Evolutionary conservation across 2,113 vertebrate genomes (phyloP).

Genomic region (Casuarius casuarius): DNA sequence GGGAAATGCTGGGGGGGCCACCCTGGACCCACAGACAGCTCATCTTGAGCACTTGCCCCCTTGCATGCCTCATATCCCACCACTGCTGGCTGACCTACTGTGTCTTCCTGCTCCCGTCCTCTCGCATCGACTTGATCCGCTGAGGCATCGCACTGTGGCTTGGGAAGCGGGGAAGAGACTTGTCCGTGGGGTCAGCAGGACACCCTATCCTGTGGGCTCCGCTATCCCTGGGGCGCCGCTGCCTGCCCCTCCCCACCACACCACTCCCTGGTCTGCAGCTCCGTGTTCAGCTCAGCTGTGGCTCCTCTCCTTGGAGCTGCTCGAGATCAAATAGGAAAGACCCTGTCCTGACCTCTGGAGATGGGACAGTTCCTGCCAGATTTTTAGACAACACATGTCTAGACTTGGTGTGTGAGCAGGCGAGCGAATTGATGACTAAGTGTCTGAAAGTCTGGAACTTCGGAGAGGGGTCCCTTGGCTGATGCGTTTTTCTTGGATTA

Average conservation of each 20-base stretch:
- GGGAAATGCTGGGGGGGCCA: rapidly evolving
- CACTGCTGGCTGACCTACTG: rapidly evolving
- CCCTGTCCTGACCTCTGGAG: neutral
- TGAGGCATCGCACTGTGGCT: neutral
- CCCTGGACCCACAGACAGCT: neutral
- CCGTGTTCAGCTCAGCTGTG: neutral
- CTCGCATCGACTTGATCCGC: neutral
- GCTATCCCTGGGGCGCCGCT: neutral
- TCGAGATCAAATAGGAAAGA: neutral
- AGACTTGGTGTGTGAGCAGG: slow-evolving; percentile 14
- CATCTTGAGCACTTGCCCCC: neutral
- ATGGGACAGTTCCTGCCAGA: neutral
- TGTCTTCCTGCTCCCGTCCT: neutral
- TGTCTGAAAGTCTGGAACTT: slow-evolving; percentile 61
- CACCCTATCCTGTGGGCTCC: rapidly evolving
- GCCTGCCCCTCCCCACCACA: rapidly evolving
- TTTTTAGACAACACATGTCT: neutral
- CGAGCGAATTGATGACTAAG: slow-evolving; percentile 36
- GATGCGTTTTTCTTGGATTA: slow-evolving; percentile 16
- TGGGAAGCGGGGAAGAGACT: neutral
- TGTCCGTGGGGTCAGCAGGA: neutral
- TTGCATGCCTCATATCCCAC: rapidly evolving
- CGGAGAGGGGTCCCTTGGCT: slow-evolving; percentile 38
- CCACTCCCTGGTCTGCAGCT: rapidly evolving
- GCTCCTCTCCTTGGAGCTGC: rapidly evolving